phyloP scores from a whole-genome alignment of 2,797 vertebrate species.

The Rhinoraja longicauda region DNA sequence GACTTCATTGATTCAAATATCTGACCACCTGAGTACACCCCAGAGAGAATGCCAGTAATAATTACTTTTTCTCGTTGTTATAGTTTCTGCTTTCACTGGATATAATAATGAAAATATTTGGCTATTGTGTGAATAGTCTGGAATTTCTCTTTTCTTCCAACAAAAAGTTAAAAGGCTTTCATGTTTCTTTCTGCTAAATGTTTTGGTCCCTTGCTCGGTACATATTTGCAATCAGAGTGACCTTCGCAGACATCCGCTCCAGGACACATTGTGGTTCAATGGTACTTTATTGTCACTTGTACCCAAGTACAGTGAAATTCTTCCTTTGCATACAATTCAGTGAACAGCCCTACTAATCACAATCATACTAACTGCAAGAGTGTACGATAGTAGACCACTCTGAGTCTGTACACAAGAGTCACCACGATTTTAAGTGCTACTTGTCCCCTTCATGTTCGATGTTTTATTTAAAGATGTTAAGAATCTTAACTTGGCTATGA shows the following conservation, averaged over 20 bases:
- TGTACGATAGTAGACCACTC: too few relatives aligned
- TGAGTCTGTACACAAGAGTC: too few relatives aligned
- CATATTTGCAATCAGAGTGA: not conserved
- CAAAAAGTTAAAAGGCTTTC: not conserved
- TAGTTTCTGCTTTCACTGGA: not conserved
- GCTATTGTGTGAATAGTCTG: not conserved
- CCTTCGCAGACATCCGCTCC: not conserved
- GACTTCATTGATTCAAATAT: not conserved
- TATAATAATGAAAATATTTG: constrained; percentile 23
- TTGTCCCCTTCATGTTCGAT: too few relatives aligned
- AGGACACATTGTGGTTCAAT: not conserved
- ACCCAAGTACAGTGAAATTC: too few relatives aligned
- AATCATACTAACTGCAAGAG: too few relatives aligned
- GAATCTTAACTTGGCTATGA: too few relatives aligned
- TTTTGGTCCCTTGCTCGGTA: too few relatives aligned
- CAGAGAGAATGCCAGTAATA: not conserved
- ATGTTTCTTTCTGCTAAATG: not conserved
- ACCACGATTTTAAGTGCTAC: too few relatives aligned
- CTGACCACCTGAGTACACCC: constrained; percentile 5
- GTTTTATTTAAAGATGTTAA: too few relatives aligned
- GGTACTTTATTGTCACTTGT: too few relatives aligned
- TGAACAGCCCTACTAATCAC: too few relatives aligned
- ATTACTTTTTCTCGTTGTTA: not conserved
- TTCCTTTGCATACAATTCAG: too few relatives aligned
- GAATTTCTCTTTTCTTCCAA: not conserved